Evolutionary conservation across 35 echinoderm and acorn worm genomes (phyloP).

Genomic region (Ophiothrix spiculata): DNA sequence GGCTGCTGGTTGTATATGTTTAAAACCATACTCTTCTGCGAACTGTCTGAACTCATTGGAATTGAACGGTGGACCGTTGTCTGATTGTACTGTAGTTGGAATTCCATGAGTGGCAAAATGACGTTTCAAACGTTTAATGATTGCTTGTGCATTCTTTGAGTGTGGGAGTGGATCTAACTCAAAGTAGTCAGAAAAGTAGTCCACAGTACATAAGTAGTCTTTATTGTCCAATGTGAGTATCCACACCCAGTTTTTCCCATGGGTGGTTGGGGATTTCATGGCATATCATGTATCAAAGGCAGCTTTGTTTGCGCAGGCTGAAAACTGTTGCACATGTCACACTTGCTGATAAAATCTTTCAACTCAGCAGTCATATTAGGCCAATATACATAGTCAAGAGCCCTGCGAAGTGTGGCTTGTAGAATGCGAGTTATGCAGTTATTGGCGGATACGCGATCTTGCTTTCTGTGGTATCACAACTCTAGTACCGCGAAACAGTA

Average conservation of each 20-base stretch:
- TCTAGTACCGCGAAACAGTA: constrained; percentile 16
- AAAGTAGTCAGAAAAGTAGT: constrained; percentile 57
- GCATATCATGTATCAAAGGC: constrained; percentile 22
- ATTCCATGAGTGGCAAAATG: constrained; percentile 57
- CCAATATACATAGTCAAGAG: constrained; percentile 63
- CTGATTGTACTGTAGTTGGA: constrained; percentile 21
- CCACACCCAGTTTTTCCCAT: constrained; percentile 51
- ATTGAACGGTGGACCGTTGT: constrained; percentile 68
- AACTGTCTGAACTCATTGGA: constrained; percentile 56
- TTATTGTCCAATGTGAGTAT: constrained; percentile 49
- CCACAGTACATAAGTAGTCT: constrained; percentile 56
- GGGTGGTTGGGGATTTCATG: constrained; percentile 52
- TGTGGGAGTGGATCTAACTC: constrained; percentile 27
- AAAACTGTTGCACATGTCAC: constrained; percentile 27
- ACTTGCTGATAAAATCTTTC: constrained; percentile 17
- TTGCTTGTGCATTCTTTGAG: constrained; percentile 16
- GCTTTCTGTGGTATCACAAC: constrained; percentile 4
- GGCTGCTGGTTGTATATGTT: constrained; percentile 41
- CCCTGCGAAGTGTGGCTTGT: constrained; percentile 40
- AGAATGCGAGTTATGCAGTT: constrained; percentile 60
- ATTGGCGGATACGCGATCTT: neutral
- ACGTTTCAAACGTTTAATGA: constrained; percentile 39
- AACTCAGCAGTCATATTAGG: constrained; percentile 53
- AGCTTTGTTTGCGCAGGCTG: constrained; percentile 36
- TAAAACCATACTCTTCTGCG: constrained; percentile 43